phyloP scores from a whole-genome alignment of 2,888 invertebrate species.

The Xylota segnis region DNA sequence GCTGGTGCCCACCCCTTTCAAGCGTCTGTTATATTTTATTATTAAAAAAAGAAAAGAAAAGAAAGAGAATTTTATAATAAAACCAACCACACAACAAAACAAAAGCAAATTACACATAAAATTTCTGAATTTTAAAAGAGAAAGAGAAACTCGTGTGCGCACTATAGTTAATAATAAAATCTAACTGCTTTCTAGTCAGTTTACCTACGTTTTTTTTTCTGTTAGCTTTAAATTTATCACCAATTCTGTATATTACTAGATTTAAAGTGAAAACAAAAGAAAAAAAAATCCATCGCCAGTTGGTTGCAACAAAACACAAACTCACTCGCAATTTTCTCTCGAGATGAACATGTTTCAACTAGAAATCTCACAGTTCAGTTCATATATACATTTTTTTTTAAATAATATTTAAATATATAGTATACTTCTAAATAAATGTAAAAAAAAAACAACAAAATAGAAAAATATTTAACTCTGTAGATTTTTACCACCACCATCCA shows the following conservation, averaged over 20 bases:
- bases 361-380: slow-evolving; percentile 66
- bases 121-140: slow-evolving; percentile 46
- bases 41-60: slow-evolving; percentile 31
- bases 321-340: slow-evolving; percentile 48
- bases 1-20: slow-evolving; percentile 59
- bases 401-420: slow-evolving; percentile 57
- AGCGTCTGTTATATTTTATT: slow-evolving; percentile 73
- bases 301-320: slow-evolving; percentile 18
- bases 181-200: slow-evolving; percentile 76
- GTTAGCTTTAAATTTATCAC: slow-evolving; percentile 64
- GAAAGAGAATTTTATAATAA: not conserved
- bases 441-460: slow-evolving; percentile 42
- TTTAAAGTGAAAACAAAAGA: slow-evolving; percentile 52
- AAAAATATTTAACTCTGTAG: slow-evolving; percentile 69
- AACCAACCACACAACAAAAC: not conserved
- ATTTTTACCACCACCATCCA: slow-evolving; percentile 71
- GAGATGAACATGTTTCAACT: slow-evolving; percentile 20
- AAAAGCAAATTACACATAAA: slow-evolving; percentile 64
- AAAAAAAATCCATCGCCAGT: slow-evolving; percentile 43
- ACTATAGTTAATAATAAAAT: slow-evolving; percentile 66
- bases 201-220: slow-evolving; percentile 51
- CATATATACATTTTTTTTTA: slow-evolving; percentile 29
- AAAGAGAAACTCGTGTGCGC: slow-evolving; percentile 37
- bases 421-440: slow-evolving; percentile 50
- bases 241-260: slow-evolving; percentile 44